A percentile compares a stretch with the other conserved stretches of the same genome.
Conservation (phyloP, 2,113 vertebrate species). For the Climacteris rufus region DNA sequence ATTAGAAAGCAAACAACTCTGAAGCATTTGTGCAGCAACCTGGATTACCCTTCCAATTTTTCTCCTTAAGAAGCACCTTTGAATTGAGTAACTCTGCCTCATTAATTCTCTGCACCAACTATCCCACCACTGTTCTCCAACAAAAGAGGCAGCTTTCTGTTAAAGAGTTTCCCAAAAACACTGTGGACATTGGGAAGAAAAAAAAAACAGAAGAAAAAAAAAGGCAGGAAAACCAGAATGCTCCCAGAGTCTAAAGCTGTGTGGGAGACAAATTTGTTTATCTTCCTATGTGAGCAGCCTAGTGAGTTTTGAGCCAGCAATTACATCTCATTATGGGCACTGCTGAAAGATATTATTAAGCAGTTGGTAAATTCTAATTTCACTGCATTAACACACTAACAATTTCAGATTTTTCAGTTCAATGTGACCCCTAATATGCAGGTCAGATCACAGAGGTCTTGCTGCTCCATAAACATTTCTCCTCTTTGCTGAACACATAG, state of each 20-base stretch:
- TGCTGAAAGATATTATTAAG: neutral
- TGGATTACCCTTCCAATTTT: neutral
- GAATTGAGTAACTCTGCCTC: neutral
- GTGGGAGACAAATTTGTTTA: neutral
- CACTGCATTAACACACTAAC: neutral
- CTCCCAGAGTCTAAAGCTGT: neutral
- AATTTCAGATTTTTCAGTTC: neutral
- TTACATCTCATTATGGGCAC: neutral
- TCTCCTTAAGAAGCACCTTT: neutral
- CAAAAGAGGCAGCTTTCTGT: neutral
- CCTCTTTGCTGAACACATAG: neutral
- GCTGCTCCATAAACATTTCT: neutral
- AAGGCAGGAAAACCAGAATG: neutral
- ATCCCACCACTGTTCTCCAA: neutral
- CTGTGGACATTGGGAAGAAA: neutral
- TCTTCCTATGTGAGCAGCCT: neutral
- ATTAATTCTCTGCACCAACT: neutral
- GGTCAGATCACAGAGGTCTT: neutral
- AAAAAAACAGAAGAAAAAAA: too few relatives aligned
- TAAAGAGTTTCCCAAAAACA: neutral
- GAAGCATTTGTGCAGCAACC: neutral
- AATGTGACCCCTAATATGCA: neutral
- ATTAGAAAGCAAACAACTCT: neutral
- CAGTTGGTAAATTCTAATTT: neutral
- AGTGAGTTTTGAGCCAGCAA: neutral